These are phyloP conservation scores for Nematopogon swammerdamellus DNA, from an alignment of 2,888 invertebrate genomes.

Conservation along the genomic window DNA sequence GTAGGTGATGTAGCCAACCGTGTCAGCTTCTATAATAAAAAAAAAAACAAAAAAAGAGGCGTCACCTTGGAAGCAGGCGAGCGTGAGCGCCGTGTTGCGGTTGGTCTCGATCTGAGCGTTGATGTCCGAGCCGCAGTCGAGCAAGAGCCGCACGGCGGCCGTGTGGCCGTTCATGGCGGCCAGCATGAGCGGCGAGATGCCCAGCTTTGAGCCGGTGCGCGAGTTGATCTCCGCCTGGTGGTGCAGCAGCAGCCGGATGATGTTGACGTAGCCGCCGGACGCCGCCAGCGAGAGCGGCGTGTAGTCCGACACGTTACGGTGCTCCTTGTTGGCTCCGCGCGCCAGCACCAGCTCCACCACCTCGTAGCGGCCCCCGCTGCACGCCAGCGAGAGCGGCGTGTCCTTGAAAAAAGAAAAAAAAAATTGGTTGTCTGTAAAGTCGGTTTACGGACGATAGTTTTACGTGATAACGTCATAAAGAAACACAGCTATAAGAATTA, in stretches of 20 bases:
- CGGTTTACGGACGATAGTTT: too few relatives aligned
- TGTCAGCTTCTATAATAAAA: too few relatives aligned
- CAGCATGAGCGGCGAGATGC: constrained; percentile 98
- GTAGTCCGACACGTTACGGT: constrained; percentile 98
- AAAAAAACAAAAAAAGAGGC: too few relatives aligned
- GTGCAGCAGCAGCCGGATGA: constrained; percentile 88
- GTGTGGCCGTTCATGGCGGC: constrained; percentile 96
- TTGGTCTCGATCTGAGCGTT: constrained; percentile 99
- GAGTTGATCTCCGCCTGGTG: constrained; percentile 99
- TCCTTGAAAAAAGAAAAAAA: too few relatives aligned
- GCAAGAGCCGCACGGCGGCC: constrained; percentile 88
- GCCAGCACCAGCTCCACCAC: constrained; percentile 88
- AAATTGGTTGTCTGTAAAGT: too few relatives aligned
- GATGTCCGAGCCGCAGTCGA: constrained; percentile 98
- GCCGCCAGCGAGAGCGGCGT: constrained; percentile 98
- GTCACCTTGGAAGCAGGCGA: constrained; percentile 97
- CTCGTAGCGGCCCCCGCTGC: constrained; percentile 96
- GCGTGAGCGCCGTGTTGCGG: constrained; percentile 95
- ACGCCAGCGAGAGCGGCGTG: constrained; percentile 94
- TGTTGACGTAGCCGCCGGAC: constrained; percentile 97
- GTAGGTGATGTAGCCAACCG: too few relatives aligned
- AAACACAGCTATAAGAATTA: too few relatives aligned
- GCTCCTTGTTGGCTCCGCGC: constrained; percentile 93
- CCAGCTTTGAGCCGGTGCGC: constrained; percentile 92
- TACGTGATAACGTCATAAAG: too few relatives aligned